Evolutionary conservation across 2,797 vertebrate species (phyloP).

Genomic region (Sphenodon punctatus): DNA sequence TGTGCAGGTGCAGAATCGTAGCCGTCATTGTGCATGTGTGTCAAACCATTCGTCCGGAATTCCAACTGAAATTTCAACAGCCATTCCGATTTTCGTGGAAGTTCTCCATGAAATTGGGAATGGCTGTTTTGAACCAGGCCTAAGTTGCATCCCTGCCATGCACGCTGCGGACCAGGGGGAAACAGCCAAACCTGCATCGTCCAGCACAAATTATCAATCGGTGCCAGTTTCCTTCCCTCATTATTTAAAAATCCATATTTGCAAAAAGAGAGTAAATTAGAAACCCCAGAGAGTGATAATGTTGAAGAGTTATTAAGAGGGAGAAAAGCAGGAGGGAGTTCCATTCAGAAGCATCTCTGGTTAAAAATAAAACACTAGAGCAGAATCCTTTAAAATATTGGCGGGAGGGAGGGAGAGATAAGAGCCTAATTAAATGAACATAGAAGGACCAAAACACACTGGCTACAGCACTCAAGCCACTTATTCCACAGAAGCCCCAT

Average conservation of each 20-base stretch:
- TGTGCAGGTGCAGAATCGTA: too few relatives aligned
- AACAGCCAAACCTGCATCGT: slow-evolving; percentile 53
- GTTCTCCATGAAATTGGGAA: too few relatives aligned
- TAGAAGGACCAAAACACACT: slow-evolving; percentile 68
- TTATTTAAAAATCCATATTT: slow-evolving; percentile 66
- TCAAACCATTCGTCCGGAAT: too few relatives aligned
- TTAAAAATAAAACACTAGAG: slow-evolving; percentile 49
- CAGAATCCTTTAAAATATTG: slow-evolving; percentile 21
- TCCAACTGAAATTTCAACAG: too few relatives aligned
- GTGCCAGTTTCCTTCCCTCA: slow-evolving; percentile 57
- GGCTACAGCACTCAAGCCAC: too few relatives aligned
- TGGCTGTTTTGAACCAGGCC: too few relatives aligned
- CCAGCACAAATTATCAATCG: slow-evolving; percentile 63
- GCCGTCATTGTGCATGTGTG: too few relatives aligned
- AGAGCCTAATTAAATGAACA: slow-evolving; percentile 57
- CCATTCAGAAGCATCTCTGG: slow-evolving; percentile 61
- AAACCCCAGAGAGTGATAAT: slow-evolving; percentile 65
- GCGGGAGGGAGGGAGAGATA: slow-evolving; percentile 47
- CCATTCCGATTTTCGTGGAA: too few relatives aligned
- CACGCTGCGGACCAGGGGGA: slow-evolving; percentile 29
- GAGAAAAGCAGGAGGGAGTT: slow-evolving; percentile 63
- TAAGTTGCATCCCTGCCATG: too few relatives aligned
- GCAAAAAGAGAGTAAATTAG: slow-evolving; percentile 63
- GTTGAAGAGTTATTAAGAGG: slow-evolving; percentile 46
- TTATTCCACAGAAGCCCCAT: too few relatives aligned